These are phyloP conservation scores for Herpetotheres cachinnans DNA, from an alignment of 2,113 vertebrate genomes.

Conservation along the genomic window DNA sequence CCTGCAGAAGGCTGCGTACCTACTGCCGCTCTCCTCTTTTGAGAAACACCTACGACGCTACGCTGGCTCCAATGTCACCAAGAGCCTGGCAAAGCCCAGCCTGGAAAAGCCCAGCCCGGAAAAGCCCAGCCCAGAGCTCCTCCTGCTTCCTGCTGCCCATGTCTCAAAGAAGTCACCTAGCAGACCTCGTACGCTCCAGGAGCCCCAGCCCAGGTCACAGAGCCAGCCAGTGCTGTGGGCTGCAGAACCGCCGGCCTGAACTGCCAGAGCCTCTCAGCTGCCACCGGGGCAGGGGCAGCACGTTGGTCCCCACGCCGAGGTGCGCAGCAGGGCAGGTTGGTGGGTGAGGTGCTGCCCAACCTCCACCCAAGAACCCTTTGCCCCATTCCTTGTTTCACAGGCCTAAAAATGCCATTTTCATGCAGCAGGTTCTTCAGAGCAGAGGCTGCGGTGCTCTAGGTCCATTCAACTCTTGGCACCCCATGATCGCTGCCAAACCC, in stretches of 20 bases:
- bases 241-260: not conserved
- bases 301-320: no score
- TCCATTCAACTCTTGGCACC: not conserved
- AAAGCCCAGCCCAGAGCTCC: not conserved
- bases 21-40: not conserved
- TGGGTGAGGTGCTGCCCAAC: not conserved
- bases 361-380: not conserved
- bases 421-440: fast-evolving
- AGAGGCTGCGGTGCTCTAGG: not conserved
- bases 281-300: no score
- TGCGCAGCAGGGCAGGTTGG: no score
- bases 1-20: fast-evolving
- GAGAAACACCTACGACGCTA: not conserved
- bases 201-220: not conserved
- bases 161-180: not conserved
- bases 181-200: not conserved
- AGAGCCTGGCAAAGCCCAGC: not conserved
- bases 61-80: fast-evolving
- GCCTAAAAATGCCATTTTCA: no score
- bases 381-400: not conserved
- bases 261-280: not conserved
- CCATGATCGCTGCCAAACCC: fast-evolving
- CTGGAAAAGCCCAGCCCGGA: not conserved
- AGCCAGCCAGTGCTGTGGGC: not conserved
- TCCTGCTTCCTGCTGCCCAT: not conserved